These are phyloP conservation scores for Palythoa caribaeorum DNA, from an alignment of 92 coral and sea anemone species.

Conservation along the genomic window DNA sequence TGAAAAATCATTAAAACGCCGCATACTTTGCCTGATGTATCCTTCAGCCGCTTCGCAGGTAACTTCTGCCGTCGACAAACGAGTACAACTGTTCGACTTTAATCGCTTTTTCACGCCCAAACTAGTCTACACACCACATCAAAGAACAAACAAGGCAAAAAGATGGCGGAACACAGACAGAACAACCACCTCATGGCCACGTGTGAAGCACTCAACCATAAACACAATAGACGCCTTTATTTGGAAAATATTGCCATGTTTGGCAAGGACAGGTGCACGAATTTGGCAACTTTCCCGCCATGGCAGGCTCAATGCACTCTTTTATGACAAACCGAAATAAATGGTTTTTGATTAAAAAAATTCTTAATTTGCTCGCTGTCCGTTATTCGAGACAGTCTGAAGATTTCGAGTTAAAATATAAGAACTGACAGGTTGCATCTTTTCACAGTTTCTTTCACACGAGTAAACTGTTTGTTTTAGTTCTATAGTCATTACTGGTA, in stretches of 20 bases:
- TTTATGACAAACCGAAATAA: background rate
- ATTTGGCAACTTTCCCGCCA: constrained; percentile 42
- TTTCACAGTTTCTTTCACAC: too few relatives aligned
- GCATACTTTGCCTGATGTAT: constrained; percentile 94
- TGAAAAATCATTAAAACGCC: constrained; percentile 55
- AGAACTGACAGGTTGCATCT: too few relatives aligned
- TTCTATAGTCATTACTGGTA: background rate
- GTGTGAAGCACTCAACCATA: constrained; percentile 31
- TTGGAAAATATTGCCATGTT: constrained; percentile 37
- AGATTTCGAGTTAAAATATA: too few relatives aligned
- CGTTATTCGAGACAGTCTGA: background rate
- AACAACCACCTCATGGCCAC: constrained; percentile 33
- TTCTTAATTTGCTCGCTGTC: background rate
- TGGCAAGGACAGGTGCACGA: constrained; percentile 38
- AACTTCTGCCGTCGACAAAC: constrained; percentile 53
- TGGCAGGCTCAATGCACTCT: background rate
- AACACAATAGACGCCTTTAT: constrained; percentile 44
- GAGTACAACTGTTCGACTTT: constrained; percentile 50
- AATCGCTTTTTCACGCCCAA: constrained; percentile 45
- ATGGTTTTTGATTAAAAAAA: background rate
- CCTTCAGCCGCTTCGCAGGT: constrained; percentile 79
- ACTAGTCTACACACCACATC: constrained; percentile 24
- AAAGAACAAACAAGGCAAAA: constrained; percentile 31
- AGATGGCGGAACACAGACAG: constrained; percentile 60
- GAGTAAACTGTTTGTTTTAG: too few relatives aligned